Percentiles rank a stretch among this genome's conserved stretches.
phyloP scores from a whole-genome alignment of 2,888 invertebrate genomes.

The Adelphocoris suturalis region DNA sequence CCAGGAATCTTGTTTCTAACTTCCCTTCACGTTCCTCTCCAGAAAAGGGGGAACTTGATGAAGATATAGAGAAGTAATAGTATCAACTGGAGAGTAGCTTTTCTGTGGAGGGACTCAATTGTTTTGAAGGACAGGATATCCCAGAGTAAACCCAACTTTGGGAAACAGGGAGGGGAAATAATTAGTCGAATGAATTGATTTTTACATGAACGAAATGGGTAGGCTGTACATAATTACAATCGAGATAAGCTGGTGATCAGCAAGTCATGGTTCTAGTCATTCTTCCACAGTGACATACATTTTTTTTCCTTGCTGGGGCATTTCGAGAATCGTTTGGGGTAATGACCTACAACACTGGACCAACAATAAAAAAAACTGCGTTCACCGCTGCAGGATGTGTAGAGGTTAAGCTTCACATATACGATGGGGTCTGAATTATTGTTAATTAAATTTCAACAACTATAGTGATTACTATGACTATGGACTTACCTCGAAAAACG shows the following conservation, averaged over 20 bases:
- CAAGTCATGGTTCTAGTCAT: slow-evolving; percentile 44
- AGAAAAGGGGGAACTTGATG: too few relatives aligned
- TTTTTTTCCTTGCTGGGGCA: slow-evolving; percentile 69
- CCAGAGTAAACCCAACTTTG: too few relatives aligned
- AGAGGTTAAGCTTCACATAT: slow-evolving; percentile 48
- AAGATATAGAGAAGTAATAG: too few relatives aligned
- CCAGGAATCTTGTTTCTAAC: too few relatives aligned
- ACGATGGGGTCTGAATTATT: neutral
- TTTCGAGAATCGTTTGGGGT: slow-evolving; percentile 69
- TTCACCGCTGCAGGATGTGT: slow-evolving; percentile 51
- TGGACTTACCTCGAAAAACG: slow-evolving; percentile 80
- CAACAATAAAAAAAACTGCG: slow-evolving; percentile 61
- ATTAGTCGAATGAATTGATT: too few relatives aligned
- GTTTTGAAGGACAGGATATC: too few relatives aligned
- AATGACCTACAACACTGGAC: slow-evolving; percentile 70
- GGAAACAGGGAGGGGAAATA: too few relatives aligned
- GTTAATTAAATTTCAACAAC: neutral
- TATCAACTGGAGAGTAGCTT: too few relatives aligned
- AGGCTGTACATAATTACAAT: too few relatives aligned
- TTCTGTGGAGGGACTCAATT: too few relatives aligned
- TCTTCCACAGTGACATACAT: slow-evolving; percentile 72
- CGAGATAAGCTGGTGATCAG: neutral
- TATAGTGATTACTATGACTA: neutral
- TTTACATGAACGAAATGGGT: too few relatives aligned
- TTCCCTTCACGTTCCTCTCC: too few relatives aligned